These are phyloP conservation scores for Antechinus flavipes DNA, from an alignment of 2,113 vertebrate genomes.

Conservation along the genomic window DNA sequence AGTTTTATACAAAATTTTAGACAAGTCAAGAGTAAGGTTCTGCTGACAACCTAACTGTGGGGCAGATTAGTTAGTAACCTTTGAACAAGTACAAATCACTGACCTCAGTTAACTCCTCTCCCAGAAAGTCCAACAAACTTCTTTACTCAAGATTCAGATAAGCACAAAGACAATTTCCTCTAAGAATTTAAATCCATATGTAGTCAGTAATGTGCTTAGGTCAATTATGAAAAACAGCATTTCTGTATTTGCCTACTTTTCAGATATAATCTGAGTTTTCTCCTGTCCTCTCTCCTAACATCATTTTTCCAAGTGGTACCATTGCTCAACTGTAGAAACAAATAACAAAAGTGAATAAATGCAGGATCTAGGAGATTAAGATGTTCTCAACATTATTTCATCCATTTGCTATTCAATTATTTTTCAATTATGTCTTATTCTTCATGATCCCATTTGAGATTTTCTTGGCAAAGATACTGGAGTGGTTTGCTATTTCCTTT, in stretches of 20 bases:
- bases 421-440: not conserved
- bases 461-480: not conserved
- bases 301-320: not conserved
- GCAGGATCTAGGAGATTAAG: not conserved
- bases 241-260: not conserved
- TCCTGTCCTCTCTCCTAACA: constrained; percentile 6
- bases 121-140: constrained; percentile 62
- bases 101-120: constrained; percentile 70
- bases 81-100: constrained; percentile 75
- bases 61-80: constrained; percentile 76
- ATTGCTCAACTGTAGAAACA: constrained; percentile 13
- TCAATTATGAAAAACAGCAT: constrained; percentile 8
- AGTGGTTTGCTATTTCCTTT: not conserved
- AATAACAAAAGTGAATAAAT: constrained; percentile 21
- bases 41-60: constrained; percentile 79
- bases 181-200: constrained; percentile 29
- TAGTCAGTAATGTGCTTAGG: constrained; percentile 3
- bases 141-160: constrained; percentile 67
- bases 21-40: constrained; percentile 58
- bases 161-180: constrained; percentile 42
- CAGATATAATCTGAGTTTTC: not conserved
- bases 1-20: constrained; percentile 37
- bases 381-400: not conserved
- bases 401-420: not conserved
- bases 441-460: not conserved